Base-by-base conservation (phyloP, 2,888 invertebrate genomes). In the Neocrepidodera transversa region DNA sequence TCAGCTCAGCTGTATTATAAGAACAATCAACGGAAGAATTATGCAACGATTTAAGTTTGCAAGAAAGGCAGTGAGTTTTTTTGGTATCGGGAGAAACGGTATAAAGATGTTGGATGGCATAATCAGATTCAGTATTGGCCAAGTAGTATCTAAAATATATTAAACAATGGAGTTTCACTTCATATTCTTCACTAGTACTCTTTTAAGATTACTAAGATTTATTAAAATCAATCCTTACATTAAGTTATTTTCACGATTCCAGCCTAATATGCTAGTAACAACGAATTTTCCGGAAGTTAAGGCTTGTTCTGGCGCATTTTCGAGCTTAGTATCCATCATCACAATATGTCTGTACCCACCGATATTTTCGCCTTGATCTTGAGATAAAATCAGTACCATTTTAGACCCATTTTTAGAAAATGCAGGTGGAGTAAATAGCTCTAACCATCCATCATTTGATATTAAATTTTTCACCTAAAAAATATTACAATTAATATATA, bases 31-130 rank as follows among this genome's bases (percentile, higher is more conserved):
- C 79, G 0, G 82, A 74, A 26, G 76, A 75, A 14, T 66, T 80
- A 43, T 82, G 81, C 1, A 81, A 80, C n/a, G 84, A 82, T 17
- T 77, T 78, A 42, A 86, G 77, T 32, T 82, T 80, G 79, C 97
- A 97, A 0, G 94, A 90, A 72, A 95, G 82, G 78, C 96, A 97
- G 53, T 83, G 80, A 64, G 83, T 78, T 70, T 78, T 71, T 53
- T 73, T 72, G 3, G 82, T 79, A n/a, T 81, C 78, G 0, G 83
- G 80, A 62, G 86, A 84, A 5, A 92, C 84, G 6, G 87, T 85
- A 82, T 90, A 95, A 36, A 97, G 81, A 78, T 96, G 95, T 72
- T 91, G 86, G 52, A 89, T 86, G 2, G 90, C 87, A 0, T 94
- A 88, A 75, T 92, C 89, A 8, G 83, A 81, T 64, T 86, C 87